Evolutionary conservation across 2,888 invertebrate genomes (phyloP), one percentile per base, ranked within the genome.

Genomic region (Prenolepis imparis): DNA sequence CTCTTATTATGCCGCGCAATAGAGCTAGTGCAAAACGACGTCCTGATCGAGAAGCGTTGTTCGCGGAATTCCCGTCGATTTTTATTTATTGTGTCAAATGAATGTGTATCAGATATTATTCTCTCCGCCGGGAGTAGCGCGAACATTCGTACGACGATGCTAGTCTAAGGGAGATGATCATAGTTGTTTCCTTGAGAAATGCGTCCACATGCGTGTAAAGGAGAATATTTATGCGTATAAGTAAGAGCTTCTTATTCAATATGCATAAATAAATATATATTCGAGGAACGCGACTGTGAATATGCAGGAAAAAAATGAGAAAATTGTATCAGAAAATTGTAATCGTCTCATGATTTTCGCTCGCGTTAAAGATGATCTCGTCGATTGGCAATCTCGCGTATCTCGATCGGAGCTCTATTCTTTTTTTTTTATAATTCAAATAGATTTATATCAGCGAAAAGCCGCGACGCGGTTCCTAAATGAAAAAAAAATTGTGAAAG

Each of bases 121-220:
- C 28, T 36, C 44, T 24, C 12, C 24, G 36, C n/a, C 75, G 74
- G 36, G 39, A 75, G 12, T 64, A 61, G 61, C 73, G 75, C 75
- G 32, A 61, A 8, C 36, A 44, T 44, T 64, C 39, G n/a, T 59
- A 18, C 28, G 9, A 21, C 44, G 67, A 64, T 41, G 15, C 18
- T n/a, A 18, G 18, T 44, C 9, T n/a, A 28, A 24, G 36, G 59
- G 70, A 57, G 57, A 24, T 72, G 36, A 21, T 72, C 59, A 61
- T 61, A 61, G 36, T 61, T 72, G 15, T 21, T 61, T 24, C 18
- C 28, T 61, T 39, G 5, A 36, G 18, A 32, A 66, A 28, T 57
- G 21, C 21, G n/a, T 21, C 8, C 21, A n/a, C n/a, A 57, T 57
- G 21, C n/a, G 0, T 48, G n/a, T 48, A 48, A 48, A 48, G 18